Evolutionary conservation across 2,888 invertebrate species (phyloP), one percentile per base, ranked within the genome.

Genomic region (Mantis religiosa): DNA sequence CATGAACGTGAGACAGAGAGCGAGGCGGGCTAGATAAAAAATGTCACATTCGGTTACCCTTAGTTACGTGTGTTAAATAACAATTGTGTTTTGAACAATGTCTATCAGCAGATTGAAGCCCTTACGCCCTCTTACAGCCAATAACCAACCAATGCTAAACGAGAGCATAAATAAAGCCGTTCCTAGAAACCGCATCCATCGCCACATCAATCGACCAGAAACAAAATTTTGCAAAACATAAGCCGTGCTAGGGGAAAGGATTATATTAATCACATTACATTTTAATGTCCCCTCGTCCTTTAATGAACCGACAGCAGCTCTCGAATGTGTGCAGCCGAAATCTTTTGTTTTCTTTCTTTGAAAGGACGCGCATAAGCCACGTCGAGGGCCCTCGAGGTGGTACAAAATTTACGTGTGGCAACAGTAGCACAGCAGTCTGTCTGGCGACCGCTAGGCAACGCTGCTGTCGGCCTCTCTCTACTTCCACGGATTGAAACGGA

Each of bases 401-500:
- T 30, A 30, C 30, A 30, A 30, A 30, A 30, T 30, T 30, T 30
- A 30, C 30, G 30, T 30, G 30, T 30, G 30, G n/a, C n/a, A n/a
- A n/a, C n/a, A n/a, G n/a, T n/a, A n/a, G n/a, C n/a, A n/a, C n/a
- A n/a, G n/a, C n/a, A n/a, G n/a, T n/a, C n/a, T n/a, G n/a, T n/a
- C n/a, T n/a, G n/a, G n/a, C n/a, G n/a, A 81, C 87, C 87, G 87
- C 87, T 41, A 87, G 87, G 82, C 82, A 82, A 34, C 87, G 41
- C 87, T 81, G 30, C 82, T 81, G 82, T 87, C 87, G 87, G 30
- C 34, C 14, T 15, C 54, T 71, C 54, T 71, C 54, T 71, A 71
- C 54, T 47, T 83, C 71, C 81, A 54, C 89, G 89, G 89, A 89
- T 89, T 89, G 89, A 83, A 89, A 88, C 89, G 89, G 89, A 89